Evolutionary conservation across 2,888 invertebrate genomes (phyloP).

Genomic region (Dolichopus griseipennis): DNA sequence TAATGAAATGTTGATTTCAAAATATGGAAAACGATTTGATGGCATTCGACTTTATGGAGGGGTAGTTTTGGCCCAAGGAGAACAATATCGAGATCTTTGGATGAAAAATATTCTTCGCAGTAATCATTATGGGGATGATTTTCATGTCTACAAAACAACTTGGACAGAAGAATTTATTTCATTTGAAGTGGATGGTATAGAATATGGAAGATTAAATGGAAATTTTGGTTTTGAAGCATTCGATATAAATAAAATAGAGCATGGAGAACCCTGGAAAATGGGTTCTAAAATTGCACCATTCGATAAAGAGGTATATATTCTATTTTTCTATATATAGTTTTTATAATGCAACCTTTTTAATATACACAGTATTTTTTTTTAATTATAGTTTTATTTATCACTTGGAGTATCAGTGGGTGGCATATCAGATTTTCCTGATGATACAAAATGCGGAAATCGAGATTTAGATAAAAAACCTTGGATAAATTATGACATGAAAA

Average conservation of each 20-base stretch:
- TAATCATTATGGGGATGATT: constrained; percentile 48
- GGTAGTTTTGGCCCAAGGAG: constrained; percentile 25
- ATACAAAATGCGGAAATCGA: constrained; percentile 19
- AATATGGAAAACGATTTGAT: constrained; percentile 28
- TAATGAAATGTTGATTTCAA: constrained; percentile 40
- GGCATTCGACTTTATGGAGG: constrained; percentile 33
- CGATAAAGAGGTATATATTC: constrained; percentile 51
- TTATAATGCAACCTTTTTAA: no score
- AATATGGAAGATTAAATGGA: constrained; percentile 39
- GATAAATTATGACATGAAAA: constrained; percentile 57
- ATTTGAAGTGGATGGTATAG: constrained; percentile 48
- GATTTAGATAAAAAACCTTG: constrained; percentile 53
- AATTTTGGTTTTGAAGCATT: neutral
- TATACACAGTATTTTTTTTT: no score
- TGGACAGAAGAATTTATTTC: constrained; percentile 47
- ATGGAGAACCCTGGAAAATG: constrained; percentile 49
- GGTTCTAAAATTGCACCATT: constrained; percentile 60
- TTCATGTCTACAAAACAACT: constrained; percentile 59
- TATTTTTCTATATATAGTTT: no score
- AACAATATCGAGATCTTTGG: constrained; percentile 31
- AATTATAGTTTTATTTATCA: constrained; percentile 27
- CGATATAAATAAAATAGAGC: constrained; percentile 22
- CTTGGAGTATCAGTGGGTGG: constrained; percentile 60
- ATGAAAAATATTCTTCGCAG: constrained; percentile 26
- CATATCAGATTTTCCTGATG: constrained; percentile 58